These are phyloP conservation scores for Lordiphosa collinella DNA, from an alignment of 1,140 invertebrate genomes.

Conservation along the genomic window DNA sequence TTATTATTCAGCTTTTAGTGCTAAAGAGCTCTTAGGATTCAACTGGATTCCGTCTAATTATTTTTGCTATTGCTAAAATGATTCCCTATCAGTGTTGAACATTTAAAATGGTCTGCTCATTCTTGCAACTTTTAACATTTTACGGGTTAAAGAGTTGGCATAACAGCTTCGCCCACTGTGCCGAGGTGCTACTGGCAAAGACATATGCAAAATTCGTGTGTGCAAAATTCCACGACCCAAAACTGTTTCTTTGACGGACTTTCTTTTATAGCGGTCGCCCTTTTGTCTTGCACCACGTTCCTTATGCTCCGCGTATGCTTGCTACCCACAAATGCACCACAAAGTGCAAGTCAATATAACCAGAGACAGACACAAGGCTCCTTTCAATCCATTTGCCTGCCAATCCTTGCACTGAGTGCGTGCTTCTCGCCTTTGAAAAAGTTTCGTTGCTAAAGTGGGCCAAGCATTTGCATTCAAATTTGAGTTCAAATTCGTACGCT, in stretches of 20 bases:
- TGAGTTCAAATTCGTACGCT: constrained; percentile 48
- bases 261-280: not conserved
- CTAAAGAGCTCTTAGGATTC: no score
- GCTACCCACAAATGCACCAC: constrained; percentile 34
- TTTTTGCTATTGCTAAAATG: no score
- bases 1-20: no score
- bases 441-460: no score
- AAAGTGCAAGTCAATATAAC: constrained; percentile 67
- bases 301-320: not conserved
- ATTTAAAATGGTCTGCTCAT: not conserved
- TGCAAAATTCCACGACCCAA: constrained; percentile 39
- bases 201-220: constrained; percentile 22
- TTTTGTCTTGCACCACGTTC: constrained; percentile 31
- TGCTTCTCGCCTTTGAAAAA: not conserved
- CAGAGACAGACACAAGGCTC: constrained; percentile 8
- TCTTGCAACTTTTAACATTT: no score
- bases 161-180: no score
- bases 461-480: constrained; percentile 31
- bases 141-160: no score
- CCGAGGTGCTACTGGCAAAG: not conserved
- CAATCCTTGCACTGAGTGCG: constrained; percentile 38
- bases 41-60: no score
- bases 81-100: no score
- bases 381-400: constrained; percentile 47
- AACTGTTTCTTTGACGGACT: constrained; percentile 22